Base-by-base conservation (phyloP, 2,888 invertebrate genomes). In the Stomorhina lunata region DNA sequence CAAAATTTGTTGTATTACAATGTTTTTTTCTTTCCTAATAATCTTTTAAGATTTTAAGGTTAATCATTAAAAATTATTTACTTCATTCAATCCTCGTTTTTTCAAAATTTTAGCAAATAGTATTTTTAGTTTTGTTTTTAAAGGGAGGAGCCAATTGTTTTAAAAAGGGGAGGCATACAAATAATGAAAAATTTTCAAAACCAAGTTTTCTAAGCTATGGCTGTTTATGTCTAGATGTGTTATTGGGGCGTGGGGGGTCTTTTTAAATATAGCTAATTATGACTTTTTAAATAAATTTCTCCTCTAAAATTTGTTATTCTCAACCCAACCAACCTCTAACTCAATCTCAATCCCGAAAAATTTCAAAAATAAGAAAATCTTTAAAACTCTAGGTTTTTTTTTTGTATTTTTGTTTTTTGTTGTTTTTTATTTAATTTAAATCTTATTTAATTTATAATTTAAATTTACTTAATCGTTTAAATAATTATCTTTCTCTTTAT, bases 381-480 rank as follows among this genome's bases (percentile, higher is more conserved):
- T 12, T 63, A 20, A 63, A 17, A 45, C n/a, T n/a, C 17, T 29
- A 29, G 65, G 68, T 71, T 73, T 73, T 76, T 85, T 79, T 80
- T 84, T 85, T 80, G 81, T 84, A 84, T 83, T 80, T 84, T 84
- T 78, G 72, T 85, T 85, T 75, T 71, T 73, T 77, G n/a, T n/a
- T n/a, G n/a, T 48, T 76, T 77, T 84, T 84, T 81, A 81, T 84
- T 84, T 81, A 77, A 88, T 89, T 89, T 88, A 89, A 88, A 86
- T 87, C 86, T 84, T 77, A 81, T 83, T 89, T 89, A 87, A 86
- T 90, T 89, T 90, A 90, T 90, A 89, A 90, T 90, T 90, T 90
- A 90, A 89, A 87, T 88, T 88, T 89, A 89, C 90, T 90, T 90
- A 90, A 89, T 89, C 86, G 86, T 90, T 90, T 90, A 90, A 90